These are phyloP conservation scores for Diacarnus erythraeanus DNA, from an alignment of 37 sponge, comb jelly and placozoan genomes.

Conservation along the genomic window DNA sequence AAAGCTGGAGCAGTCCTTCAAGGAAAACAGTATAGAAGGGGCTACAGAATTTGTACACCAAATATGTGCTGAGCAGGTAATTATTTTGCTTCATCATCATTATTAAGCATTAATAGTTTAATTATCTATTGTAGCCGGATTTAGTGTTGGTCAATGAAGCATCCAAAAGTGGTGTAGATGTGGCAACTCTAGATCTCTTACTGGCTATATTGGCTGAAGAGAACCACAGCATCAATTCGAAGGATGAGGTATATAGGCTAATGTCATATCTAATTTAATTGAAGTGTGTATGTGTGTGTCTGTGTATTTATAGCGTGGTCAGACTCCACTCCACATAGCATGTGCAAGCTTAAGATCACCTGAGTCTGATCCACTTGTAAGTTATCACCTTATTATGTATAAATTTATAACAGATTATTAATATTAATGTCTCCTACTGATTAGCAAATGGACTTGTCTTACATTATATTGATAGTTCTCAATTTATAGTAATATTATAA, in stretches of 20 bases:
- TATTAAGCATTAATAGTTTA: not conserved
- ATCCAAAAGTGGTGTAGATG: not conserved
- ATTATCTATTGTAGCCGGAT: not conserved
- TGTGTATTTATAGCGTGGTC: not conserved
- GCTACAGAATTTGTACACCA: not conserved
- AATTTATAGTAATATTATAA: not conserved
- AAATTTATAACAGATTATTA: not conserved
- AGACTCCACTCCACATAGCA: slow-evolving; percentile 22
- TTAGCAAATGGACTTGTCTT: not conserved
- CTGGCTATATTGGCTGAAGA: not conserved
- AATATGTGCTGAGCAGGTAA: not conserved
- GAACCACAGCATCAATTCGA: not conserved
- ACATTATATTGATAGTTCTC: not conserved
- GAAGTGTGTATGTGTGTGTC: not conserved
- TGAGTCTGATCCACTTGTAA: slow-evolving; percentile 7
- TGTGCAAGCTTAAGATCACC: slow-evolving; percentile 9
- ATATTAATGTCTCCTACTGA: not conserved
- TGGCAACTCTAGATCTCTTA: slow-evolving; percentile 4
- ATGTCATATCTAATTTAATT: not conserved
- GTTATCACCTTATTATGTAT: not conserved
- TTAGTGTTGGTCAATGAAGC: not conserved
- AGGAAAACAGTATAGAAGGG: not conserved
- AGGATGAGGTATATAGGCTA: not conserved
- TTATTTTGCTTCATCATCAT: not conserved
- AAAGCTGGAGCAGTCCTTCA: not conserved